Percentiles rank a stretch among this genome's conserved stretches.
phyloP scores from a whole-genome alignment of 2,888 invertebrate genomes.

The Chironomus tentans region DNA sequence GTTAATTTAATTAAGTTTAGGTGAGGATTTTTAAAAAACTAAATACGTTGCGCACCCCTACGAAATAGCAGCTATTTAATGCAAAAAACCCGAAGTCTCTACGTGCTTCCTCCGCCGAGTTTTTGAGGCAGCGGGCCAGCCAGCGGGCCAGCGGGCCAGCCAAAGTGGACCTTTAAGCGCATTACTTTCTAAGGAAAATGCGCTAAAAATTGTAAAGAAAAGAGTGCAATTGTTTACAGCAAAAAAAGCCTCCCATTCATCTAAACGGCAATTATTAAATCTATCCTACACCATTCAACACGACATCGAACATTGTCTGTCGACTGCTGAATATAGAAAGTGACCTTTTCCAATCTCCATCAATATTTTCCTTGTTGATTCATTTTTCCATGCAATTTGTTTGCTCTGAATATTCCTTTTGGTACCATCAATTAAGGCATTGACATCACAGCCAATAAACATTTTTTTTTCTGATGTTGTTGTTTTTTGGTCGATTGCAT shows the following conservation, averaged over 20 bases:
- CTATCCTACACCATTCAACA: background rate
- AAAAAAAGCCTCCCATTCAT: background rate
- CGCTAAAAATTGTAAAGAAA: background rate
- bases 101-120: too few relatives aligned
- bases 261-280: background rate
- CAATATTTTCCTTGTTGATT: too few relatives aligned
- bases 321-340: background rate
- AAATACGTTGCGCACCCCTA: too few relatives aligned
- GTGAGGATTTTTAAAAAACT: too few relatives aligned
- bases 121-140: too few relatives aligned
- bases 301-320: background rate
- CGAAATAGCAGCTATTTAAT: too few relatives aligned
- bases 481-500: background rate
- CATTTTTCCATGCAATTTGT: background rate
- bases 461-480: too few relatives aligned
- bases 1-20: too few relatives aligned
- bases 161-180: too few relatives aligned
- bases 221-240: background rate
- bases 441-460: background rate
- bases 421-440: background rate
- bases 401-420: background rate
- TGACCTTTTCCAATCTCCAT: background rate
- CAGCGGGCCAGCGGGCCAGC: too few relatives aligned
- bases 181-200: too few relatives aligned
- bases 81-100: too few relatives aligned